Percentiles rank a stretch among this genome's conserved stretches.
phyloP scores from a whole-genome alignment of 2,797 vertebrate genomes.

The Eurystomus glaucurus region DNA sequence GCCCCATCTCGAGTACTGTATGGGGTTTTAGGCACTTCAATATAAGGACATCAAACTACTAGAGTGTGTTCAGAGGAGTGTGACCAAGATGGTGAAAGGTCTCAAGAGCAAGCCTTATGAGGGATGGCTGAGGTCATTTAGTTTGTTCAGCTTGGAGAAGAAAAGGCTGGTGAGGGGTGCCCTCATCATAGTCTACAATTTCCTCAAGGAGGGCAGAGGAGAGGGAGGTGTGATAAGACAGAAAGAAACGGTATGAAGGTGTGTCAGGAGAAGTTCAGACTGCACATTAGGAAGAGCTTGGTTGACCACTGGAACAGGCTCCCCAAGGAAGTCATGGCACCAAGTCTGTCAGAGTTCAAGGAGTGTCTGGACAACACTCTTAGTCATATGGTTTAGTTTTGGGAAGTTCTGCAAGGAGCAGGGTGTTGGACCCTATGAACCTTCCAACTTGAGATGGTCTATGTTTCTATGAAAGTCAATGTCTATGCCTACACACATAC shows the following conservation, averaged over 20 bases:
- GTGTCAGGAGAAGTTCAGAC: neutral
- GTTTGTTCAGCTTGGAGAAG: neutral
- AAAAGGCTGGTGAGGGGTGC: neutral
- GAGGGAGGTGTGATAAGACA: fast-evolving
- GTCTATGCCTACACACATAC: neutral
- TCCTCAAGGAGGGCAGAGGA: fast-evolving
- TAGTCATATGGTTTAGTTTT: neutral
- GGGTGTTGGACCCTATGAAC: neutral
- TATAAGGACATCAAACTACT: neutral
- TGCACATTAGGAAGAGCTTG: neutral
- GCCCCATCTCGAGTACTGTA: too few relatives aligned
- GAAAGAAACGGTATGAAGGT: neutral
- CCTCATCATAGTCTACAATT: neutral
- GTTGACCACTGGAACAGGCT: fast-evolving
- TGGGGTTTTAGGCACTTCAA: too few relatives aligned
- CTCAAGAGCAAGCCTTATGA: fast-evolving
- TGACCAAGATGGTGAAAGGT: neutral
- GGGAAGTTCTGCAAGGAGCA: neutral
- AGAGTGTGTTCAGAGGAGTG: neutral
- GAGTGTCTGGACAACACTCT: fast-evolving
- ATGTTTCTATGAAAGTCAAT: neutral
- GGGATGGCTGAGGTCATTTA: neutral
- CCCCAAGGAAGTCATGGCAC: neutral
- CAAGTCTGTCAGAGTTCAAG: neutral
- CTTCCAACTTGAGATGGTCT: neutral